Conservation (phyloP, 1,140 invertebrate species). For the Coelopa frigida region DNA sequence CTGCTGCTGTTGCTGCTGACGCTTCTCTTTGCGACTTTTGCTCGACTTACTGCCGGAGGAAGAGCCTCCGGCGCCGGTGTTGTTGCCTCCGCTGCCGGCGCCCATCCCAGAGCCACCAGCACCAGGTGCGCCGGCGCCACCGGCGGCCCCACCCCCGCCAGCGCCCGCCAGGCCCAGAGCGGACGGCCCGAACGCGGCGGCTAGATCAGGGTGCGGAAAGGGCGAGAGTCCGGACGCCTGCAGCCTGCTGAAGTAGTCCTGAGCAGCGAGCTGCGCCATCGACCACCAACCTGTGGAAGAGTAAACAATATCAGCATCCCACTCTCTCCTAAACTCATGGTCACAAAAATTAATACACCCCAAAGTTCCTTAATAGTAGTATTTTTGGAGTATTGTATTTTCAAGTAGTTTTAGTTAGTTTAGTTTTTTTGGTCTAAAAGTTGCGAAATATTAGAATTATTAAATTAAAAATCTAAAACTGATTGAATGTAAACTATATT, state of each 20-base stretch:
- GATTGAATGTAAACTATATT: too few species aligned
- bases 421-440: too few species aligned
- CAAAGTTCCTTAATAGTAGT: too few species aligned
- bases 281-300: slow-evolving; percentile 69
- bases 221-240: slow-evolving; percentile 67
- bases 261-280: slow-evolving; percentile 77
- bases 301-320: too few species aligned
- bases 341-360: too few species aligned
- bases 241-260: slow-evolving; percentile 72
- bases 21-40: slow-evolving; percentile 39
- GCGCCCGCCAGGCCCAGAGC: slow-evolving; percentile 48
- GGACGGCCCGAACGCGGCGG: slow-evolving; percentile 40
- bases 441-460: too few species aligned
- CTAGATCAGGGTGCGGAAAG: slow-evolving; percentile 50
- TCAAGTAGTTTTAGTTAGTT: too few species aligned
- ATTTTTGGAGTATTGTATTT: too few species aligned
- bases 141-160: slow-evolving; percentile 32
- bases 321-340: too few species aligned
- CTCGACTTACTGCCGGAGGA: slow-evolving; percentile 36
- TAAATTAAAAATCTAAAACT: too few species aligned
- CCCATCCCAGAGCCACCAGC: slow-evolving; percentile 22
- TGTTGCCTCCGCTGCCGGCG: slow-evolving; percentile 36
- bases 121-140: slow-evolving; percentile 3
- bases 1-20: slow-evolving; percentile 25
- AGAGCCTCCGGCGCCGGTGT: slow-evolving; percentile 23